These are phyloP conservation scores for Picus viridis DNA, from an alignment of 2,797 vertebrate species.

Conservation along the genomic window DNA sequence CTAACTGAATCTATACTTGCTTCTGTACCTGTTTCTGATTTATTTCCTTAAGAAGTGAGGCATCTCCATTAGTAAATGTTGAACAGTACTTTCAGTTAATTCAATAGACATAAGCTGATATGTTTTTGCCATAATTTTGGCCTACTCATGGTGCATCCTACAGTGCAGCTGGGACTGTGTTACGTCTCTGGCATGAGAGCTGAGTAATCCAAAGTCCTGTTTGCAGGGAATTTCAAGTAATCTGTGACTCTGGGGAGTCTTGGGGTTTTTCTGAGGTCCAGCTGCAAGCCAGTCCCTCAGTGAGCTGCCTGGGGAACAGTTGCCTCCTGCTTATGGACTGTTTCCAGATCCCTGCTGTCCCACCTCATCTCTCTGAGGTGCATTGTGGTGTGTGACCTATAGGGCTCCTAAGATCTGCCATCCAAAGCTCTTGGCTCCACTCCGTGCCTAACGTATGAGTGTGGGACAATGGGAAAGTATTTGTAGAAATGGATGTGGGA, in stretches of 20 bases:
- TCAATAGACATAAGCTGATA: neutral
- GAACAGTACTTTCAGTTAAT: neutral
- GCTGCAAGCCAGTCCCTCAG: neutral
- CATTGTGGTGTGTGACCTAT: accelerated
- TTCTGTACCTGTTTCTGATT: neutral
- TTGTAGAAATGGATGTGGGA: neutral
- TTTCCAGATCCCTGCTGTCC: neutral
- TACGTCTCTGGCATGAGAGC: neutral
- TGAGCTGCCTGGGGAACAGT: neutral
- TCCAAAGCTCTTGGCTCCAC: neutral
- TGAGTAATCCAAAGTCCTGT: neutral
- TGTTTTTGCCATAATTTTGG: neutral
- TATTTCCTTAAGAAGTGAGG: neutral
- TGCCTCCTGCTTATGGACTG: neutral
- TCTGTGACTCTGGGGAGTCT: neutral
- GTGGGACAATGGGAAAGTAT: neutral
- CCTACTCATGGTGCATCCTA: neutral
- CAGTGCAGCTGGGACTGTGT: neutral
- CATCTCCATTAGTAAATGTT: neutral
- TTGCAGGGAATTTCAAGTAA: neutral
- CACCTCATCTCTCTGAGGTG: neutral
- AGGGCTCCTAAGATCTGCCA: neutral
- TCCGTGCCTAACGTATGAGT: neutral
- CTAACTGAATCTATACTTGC: neutral
- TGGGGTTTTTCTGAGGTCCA: neutral